phyloP scores from a whole-genome alignment of 2,888 invertebrate genomes.

The Salpingus planirostris region DNA sequence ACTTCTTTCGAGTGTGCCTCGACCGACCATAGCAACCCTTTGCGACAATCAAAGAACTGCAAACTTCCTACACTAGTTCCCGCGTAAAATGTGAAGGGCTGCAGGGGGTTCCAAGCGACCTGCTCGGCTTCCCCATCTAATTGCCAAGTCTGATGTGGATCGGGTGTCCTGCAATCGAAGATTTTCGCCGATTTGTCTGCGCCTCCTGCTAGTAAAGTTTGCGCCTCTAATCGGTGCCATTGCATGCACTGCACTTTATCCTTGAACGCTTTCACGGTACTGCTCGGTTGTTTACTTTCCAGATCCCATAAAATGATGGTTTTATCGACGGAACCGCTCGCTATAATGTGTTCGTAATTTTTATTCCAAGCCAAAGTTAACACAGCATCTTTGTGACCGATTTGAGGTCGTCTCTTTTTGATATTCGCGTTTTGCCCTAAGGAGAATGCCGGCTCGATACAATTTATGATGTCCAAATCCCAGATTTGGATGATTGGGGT shows the following conservation, averaged over 20 bases:
- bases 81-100: constrained; percentile 68
- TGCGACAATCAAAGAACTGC: constrained; percentile 65
- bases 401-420: constrained; percentile 58
- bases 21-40: constrained; percentile 38
- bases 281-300: constrained; percentile 67
- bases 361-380: constrained; percentile 87
- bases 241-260: constrained; percentile 77
- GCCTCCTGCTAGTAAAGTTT: constrained; percentile 69
- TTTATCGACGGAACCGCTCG: constrained; percentile 87
- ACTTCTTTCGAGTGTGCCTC: constrained; percentile 74
- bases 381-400: constrained; percentile 86
- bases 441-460: constrained; percentile 77
- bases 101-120: constrained; percentile 72
- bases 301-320: constrained; percentile 89
- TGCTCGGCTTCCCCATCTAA: constrained; percentile 77
- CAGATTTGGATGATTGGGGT: constrained; percentile 89
- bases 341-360: constrained; percentile 71
- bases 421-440: constrained; percentile 67
- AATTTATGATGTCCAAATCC: constrained; percentile 92
- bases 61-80: constrained; percentile 58
- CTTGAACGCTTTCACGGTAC: constrained; percentile 61
- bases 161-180: constrained; percentile 66
- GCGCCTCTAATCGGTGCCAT: constrained; percentile 78
- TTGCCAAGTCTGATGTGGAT: constrained; percentile 59
- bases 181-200: constrained; percentile 77